Evolutionary conservation across 2,888 invertebrate genomes (phyloP).

Genomic region (Noctua janthe): DNA sequence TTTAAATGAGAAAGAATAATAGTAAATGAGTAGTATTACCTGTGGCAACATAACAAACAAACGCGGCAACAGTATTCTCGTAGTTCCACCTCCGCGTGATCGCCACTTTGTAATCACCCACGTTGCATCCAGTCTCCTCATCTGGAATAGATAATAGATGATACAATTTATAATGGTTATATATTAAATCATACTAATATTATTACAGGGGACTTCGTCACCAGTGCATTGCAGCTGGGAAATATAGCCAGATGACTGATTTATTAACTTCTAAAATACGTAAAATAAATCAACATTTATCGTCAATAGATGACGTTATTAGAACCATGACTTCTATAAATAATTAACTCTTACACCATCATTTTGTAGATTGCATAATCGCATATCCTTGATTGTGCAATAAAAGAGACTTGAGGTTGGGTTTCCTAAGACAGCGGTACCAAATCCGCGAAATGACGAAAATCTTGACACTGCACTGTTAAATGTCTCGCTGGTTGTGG

Average conservation of each 20-base stretch:
- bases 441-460: no score
- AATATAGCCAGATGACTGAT: not conserved
- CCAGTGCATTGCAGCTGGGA: not conserved
- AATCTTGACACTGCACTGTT: no score
- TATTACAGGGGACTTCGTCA: not conserved
- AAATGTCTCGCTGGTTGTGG: no score
- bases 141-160: conserved; percentile 88
- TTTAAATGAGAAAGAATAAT: no score
- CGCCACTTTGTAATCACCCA: conserved; percentile 95
- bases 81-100: conserved; percentile 97
- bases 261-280: not conserved
- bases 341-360: no score
- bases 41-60: conserved; percentile 95
- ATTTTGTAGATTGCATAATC: no score
- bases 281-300: not conserved
- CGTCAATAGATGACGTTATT: not conserved
- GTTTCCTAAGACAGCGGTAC: no score
- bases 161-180: not conserved
- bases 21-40: conserved; percentile 81
- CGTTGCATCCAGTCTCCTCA: conserved; percentile 97
- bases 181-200: not conserved
- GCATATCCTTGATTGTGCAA: no score
- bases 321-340: not conserved
- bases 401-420: no score
- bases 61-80: conserved; percentile 96